These are phyloP conservation scores for Fistularia commersonii DNA, from an alignment of 2,797 vertebrate genomes.

Conservation along the genomic window DNA sequence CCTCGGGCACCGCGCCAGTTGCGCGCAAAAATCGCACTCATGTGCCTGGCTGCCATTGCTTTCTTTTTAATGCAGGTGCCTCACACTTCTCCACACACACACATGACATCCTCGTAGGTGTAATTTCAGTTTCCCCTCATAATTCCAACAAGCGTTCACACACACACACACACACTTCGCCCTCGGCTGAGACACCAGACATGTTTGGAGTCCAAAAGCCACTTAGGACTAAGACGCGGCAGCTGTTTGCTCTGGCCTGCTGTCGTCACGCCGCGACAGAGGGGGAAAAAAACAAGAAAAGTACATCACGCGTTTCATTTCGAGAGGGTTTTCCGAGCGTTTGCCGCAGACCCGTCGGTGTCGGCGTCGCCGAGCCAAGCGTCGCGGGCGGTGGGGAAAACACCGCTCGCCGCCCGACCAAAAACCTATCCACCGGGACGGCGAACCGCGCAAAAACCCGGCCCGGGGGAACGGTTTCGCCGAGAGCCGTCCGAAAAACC, in stretches of 20 bases:
- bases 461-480: not conserved
- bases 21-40: constrained; percentile 59
- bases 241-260: constrained; percentile 63
- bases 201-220: constrained; percentile 58
- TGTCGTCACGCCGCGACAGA: no score
- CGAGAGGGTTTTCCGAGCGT: no score
- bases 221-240: constrained; percentile 62
- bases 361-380: no score
- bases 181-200: constrained; percentile 63
- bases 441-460: no score
- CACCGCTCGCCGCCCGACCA: no score
- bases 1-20: constrained; percentile 52
- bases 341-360: no score
- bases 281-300: no score
- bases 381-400: no score
- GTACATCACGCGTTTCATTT: no score
- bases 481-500: not conserved
- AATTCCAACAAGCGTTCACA: constrained; percentile 24
- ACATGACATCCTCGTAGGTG: constrained; percentile 13
- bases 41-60: constrained; percentile 56
- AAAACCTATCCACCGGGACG: no score
- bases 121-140: constrained; percentile 23
- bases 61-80: constrained; percentile 34
- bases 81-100: constrained; percentile 15
- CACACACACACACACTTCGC: constrained; percentile 27